Base-by-base conservation (phyloP, 2,888 invertebrate species). In the Caenorhabditis afra region DNA sequence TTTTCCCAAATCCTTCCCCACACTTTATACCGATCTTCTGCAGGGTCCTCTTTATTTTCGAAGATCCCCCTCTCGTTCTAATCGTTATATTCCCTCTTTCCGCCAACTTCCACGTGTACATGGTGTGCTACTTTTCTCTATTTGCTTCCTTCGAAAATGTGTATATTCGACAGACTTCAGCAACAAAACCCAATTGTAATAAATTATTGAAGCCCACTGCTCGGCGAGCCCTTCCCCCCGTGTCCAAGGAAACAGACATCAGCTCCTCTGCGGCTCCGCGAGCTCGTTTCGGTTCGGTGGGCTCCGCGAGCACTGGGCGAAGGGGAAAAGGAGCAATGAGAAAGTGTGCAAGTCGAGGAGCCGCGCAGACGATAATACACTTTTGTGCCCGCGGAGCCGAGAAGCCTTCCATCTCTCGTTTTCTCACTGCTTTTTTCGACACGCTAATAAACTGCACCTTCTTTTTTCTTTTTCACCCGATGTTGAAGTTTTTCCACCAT, bases 71-170 rank as follows among this genome's bases (percentile, higher is more conserved):
- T 7, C 29, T 7, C 29, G 3, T 7, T 7, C 29, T 29, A 29
- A 41, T 41, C 41, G 12, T n/a, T n/a, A 11, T 12, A 53, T 55
- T 41, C 11, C 16, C 23, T 22, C 47, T 50, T 64, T 41, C 39
- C 71, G 64, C 73, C 73, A 64, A 57, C 58, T 49, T 64, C 57
- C 71, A 73, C 73, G 73, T 73, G 73, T 73, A 73, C 50, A 73
- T 64, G 73, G 73, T 73, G 73, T 73, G 64, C 73, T 71, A 62
- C 71, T 62, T 62, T 71, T 12, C 10, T 10, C 10, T 44, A 44
- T 16, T 44, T 3, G 3, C 16, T 10, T 44, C 10, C 11, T n/a
- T 44, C 12, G 12, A 44, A n/a, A n/a, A n/a, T 39, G 11, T 44
- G 12, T 44, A 44, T 44, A 16, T 44, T 44, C 16, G 4, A 29